phyloP scores from a whole-genome alignment of 2,797 vertebrate species.

The Myotis planiceps region DNA sequence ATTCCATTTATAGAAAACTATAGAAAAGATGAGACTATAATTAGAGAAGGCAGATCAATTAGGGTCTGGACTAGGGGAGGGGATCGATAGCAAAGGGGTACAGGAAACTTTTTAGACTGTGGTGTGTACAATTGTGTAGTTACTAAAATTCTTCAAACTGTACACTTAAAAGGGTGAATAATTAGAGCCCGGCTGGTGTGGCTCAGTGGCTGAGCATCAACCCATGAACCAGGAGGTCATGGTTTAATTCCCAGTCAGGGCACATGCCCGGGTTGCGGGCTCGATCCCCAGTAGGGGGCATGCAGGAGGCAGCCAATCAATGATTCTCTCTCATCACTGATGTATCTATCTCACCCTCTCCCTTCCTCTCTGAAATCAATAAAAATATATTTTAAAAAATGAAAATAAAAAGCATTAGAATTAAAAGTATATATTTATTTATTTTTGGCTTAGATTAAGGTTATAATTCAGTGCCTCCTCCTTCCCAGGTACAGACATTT shows the following conservation, averaged over 20 bases:
- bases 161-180: neutral
- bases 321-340: no score
- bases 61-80: neutral
- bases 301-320: no score
- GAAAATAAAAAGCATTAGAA: neutral
- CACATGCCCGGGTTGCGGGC: no score
- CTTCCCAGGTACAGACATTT: neutral
- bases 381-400: no score
- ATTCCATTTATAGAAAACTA: neutral
- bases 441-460: neutral
- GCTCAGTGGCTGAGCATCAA: no score
- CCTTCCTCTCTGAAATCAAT: no score
- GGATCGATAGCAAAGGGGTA: neutral
- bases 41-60: neutral
- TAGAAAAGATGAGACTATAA: neutral
- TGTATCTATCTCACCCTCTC: no score
- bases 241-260: no score
- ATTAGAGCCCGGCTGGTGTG: neutral
- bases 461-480: neutral
- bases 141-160: neutral
- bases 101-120: neutral
- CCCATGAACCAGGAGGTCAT: no score
- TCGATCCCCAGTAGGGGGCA: no score
- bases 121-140: neutral
- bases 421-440: neutral